Base-by-base conservation (phyloP, 2,113 vertebrate species). In the Fukomys damarensis region DNA sequence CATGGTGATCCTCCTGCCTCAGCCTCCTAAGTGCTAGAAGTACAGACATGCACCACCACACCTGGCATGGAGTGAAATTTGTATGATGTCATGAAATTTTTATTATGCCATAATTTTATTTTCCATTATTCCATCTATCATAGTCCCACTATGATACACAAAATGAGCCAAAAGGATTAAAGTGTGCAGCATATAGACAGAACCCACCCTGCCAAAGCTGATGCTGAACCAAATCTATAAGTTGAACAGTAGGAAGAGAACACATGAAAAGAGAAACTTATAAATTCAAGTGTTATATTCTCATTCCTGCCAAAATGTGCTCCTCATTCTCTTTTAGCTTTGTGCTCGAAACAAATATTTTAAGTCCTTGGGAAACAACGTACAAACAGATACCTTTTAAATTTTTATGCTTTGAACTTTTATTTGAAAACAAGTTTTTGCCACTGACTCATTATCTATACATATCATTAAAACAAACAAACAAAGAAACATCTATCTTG, bases 381-480 rank as follows among this genome's bases (percentile, higher is more conserved):
- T 56, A 83, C 4, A 84, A 65, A 82, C 0, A 59, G n/a, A 89
- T 4, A 83, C 66, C 38, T 77, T 56, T 86, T 61, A 80, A 76
- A 72, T 82, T 72, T 83, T 72, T 81, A 61, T 61, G 94, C 80
- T 96, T 95, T 61, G 35, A 83, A 80, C 12, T 80, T 83, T 93
- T 87, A 91, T 63, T 74, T 66, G 76, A 87, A 95, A 95, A 79
- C 2, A 66, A 17, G 9, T 52, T 93, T 85, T 59, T 68, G n/a
- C 72, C 52, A 72, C 52, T 38, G 35, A 91, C 20, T 94, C 17
- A 26, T 52, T 80, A 35, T 70, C 65, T 94, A 70, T 4, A 59
- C 28, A 16, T 65, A 65, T 52, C 56, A 88, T 85, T 10, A 30
- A n/a, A n/a, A n/a, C n/a, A n/a, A n/a, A n/a, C n/a, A n/a, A n/a